Percentiles rank a stretch among this genome's conserved stretches.
These are phyloP conservation scores for Cebidichthys violaceus DNA, from an alignment of 2,113 vertebrate genomes.

Conservation along the genomic window DNA sequence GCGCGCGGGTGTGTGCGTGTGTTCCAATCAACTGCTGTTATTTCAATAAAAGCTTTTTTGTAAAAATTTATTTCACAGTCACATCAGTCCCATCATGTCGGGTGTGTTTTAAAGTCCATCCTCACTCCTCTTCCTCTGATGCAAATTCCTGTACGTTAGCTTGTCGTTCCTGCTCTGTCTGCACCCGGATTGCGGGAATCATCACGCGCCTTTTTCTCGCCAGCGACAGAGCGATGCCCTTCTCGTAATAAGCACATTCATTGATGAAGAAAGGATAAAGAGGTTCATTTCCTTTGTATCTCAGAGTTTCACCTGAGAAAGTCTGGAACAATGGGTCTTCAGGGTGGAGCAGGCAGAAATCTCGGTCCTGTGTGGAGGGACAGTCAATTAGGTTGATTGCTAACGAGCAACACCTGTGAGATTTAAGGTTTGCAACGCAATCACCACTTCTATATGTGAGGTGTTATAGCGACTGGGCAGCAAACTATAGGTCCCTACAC, in stretches of 20 bases:
- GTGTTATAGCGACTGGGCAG: neutral
- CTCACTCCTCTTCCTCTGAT: constrained; percentile 67
- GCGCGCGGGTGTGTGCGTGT: neutral
- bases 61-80: constrained; percentile 33
- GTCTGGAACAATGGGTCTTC: constrained; percentile 80
- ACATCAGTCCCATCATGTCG: constrained; percentile 22
- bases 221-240: constrained; percentile 78
- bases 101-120: neutral
- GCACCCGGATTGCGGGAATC: constrained; percentile 66
- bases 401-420: neutral
- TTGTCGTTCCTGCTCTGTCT: constrained; percentile 45
- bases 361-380: constrained; percentile 69
- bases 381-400: neutral
- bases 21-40: constrained; percentile 33
- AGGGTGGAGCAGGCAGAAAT: constrained; percentile 78
- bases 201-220: constrained; percentile 66
- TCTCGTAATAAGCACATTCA: constrained; percentile 82
- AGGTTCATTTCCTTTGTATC: constrained; percentile 70
- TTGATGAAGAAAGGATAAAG: constrained; percentile 83
- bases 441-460: too few species aligned
- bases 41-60: constrained; percentile 67
- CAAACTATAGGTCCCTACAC: neutral
- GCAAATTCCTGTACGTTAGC: neutral
- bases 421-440: neutral
- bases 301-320: constrained; percentile 77